Evolutionary conservation across 1,140 invertebrate species (phyloP), one percentile per base, ranked within the genome.

Genomic region (Drosophila teissieri): DNA sequence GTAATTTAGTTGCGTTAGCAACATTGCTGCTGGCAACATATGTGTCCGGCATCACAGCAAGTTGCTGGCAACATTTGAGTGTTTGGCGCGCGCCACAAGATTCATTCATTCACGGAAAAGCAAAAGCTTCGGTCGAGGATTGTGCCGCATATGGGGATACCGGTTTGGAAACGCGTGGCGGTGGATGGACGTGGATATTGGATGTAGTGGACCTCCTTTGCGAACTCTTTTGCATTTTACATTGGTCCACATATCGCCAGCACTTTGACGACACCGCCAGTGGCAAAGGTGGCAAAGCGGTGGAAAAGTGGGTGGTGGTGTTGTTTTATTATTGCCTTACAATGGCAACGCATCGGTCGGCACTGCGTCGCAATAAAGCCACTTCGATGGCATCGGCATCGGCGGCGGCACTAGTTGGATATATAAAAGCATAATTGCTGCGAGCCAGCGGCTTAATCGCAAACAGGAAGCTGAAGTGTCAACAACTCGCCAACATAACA

Each of bases 341-440:
- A 88, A 86, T 86, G 72, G 64, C 64, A 70, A 70, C 67, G 65
- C 78, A 77, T 57, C 54, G 62, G 65, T 39, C 42, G 73, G 40
- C 42, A 27, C 24, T 70, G 68, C 81, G 79, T 76, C 83, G 83
- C 76, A 86, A 83, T 88, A 86, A 86, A 64, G 65, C 73, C 73
- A 69, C 82, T 67, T 70, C 45, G 74, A 57, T 80, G 65, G 53
- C 73, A 78, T 40, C 74, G 65, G 53, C 73, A 78, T 40, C 74
- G 69, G 46, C 56, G 52, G 49, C 77, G 57, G 54, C 27, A 56
- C 49, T 46, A 40, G 31, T 54, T 44, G 58, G 64, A 64, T 52
- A 78, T 86, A 86, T 86, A 86, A 86, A 86, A 86, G 83, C 83
- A 83, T 88, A 88, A 86, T 79, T 88, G 75, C 62, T 70, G 57